phyloP scores from a whole-genome alignment of 2,797 vertebrate species.

The Champsocephalus esox region DNA sequence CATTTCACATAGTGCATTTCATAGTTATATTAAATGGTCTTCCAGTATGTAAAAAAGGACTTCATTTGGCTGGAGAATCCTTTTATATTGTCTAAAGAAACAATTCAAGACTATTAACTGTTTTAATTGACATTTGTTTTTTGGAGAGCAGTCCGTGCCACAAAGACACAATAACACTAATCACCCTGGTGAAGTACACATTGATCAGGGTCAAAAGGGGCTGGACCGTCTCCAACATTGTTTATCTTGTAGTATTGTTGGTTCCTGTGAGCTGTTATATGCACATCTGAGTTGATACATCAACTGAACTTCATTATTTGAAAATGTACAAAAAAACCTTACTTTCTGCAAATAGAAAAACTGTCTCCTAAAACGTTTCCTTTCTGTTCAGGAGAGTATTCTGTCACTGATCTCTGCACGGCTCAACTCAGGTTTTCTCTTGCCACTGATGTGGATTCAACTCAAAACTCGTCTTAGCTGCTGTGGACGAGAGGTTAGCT shows the following conservation, averaged over 20 bases:
- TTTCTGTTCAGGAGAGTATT: neutral
- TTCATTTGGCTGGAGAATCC: slow-evolving; percentile 10
- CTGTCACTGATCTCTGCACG: slow-evolving; percentile 21
- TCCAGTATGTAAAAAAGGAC: neutral
- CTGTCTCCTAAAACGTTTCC: neutral
- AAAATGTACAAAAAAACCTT: no score
- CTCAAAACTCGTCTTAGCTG: slow-evolving; percentile 21
- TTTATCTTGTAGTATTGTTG: no score
- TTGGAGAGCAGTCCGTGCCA: neutral
- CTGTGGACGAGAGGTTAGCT: slow-evolving; percentile 24
- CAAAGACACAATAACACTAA: neutral
- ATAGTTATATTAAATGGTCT: neutral
- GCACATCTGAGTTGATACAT: no score
- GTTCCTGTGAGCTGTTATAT: neutral
- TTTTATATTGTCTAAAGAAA: slow-evolving; percentile 1
- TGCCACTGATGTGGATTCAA: slow-evolving; percentile 13
- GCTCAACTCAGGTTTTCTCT: slow-evolving; percentile 13
- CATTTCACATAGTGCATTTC: slow-evolving; percentile 16
- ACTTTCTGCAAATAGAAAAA: neutral
- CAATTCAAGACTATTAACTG: neutral
- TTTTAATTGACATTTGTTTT: slow-evolving; percentile 1
- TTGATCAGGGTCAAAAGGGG: neutral
- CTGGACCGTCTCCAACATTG: neutral
- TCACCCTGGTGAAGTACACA: neutral
- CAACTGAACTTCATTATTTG: no score